Evolutionary conservation across 2,113 vertebrate genomes (phyloP).

Genomic region (Nerophis ophidion): DNA sequence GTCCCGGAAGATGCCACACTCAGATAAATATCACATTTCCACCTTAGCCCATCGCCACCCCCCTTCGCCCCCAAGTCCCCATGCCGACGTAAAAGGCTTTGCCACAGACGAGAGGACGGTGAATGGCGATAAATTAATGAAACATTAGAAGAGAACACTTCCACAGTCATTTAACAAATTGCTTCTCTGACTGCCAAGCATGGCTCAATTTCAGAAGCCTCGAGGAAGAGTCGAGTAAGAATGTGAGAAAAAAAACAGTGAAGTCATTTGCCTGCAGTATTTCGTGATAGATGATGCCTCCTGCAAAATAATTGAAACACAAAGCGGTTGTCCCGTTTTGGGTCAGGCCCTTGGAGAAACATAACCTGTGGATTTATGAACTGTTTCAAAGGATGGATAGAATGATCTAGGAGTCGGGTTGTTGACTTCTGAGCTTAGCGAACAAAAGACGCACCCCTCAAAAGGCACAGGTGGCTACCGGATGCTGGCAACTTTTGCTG

Average conservation of each 20-base stretch:
- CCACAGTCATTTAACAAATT: conserved; percentile 67
- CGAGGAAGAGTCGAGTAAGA: conserved; percentile 36
- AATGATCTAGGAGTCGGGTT: conserved; percentile 19
- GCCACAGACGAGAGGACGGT: conserved; percentile 35
- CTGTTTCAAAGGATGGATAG: conserved; percentile 26
- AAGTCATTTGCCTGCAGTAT: conserved; percentile 23
- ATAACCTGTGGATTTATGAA: conserved; percentile 23
- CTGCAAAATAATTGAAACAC: conserved; percentile 9
- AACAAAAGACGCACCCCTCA: not conserved
- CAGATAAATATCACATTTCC: conserved; percentile 56
- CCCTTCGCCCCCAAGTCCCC: conserved; percentile 38
- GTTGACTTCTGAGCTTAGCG: conserved; percentile 28
- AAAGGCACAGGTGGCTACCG: conserved; percentile 22
- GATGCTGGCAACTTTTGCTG: conserved; percentile 13
- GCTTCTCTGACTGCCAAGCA: conserved; percentile 45
- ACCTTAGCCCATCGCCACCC: conserved; percentile 32
- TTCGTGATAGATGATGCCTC: not conserved
- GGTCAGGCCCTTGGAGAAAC: not conserved
- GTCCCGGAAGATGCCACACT: conserved; percentile 15
- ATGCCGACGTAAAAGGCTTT: conserved; percentile 58
- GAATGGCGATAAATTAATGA: conserved; percentile 70
- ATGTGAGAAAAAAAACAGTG: conserved; percentile 18
- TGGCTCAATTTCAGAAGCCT: conserved; percentile 37
- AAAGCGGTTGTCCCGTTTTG: conserved; percentile 1
- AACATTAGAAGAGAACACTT: conserved; percentile 64